phyloP scores from a whole-genome alignment of 2,113 vertebrate genomes.

The Colaptes auratus region DNA sequence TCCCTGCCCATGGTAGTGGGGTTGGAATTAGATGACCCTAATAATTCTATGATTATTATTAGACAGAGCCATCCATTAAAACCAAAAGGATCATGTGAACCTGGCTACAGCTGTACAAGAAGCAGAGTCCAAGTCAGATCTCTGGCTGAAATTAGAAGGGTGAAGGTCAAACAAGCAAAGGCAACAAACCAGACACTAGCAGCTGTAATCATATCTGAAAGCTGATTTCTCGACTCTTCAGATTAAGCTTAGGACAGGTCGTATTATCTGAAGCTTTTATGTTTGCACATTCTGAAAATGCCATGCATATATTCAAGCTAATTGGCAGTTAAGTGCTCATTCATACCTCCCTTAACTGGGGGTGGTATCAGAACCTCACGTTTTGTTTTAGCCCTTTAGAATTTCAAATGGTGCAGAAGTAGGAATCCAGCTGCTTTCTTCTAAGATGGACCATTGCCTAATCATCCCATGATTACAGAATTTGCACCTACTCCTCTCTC shows the following conservation, averaged over 20 bases:
- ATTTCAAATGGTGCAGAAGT: slow-evolving; percentile 4
- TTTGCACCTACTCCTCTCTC: background rate
- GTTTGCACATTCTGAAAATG: slow-evolving; percentile 34
- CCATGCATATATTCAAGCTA: background rate
- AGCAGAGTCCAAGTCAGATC: slow-evolving; percentile 38
- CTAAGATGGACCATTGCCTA: background rate
- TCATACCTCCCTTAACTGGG: background rate
- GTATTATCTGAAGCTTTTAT: slow-evolving; percentile 31
- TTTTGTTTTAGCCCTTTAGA: background rate
- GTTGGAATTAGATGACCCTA: too few relatives aligned
- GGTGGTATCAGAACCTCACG: background rate
- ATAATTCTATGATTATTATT: background rate
- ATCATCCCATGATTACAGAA: background rate
- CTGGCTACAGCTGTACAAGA: slow-evolving; percentile 30
- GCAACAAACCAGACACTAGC: slow-evolving; percentile 37
- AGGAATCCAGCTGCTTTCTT: background rate
- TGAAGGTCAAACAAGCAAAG: slow-evolving; percentile 61
- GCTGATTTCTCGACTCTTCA: slow-evolving; percentile 21
- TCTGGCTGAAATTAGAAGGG: slow-evolving; percentile 59
- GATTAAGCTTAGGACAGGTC: slow-evolving; percentile 4
- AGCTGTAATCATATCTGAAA: slow-evolving; percentile 4
- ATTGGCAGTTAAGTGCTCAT: slow-evolving; percentile 14
- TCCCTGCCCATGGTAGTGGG: too few relatives aligned
- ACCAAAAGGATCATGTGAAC: slow-evolving; percentile 37
- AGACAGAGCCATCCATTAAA: slow-evolving; percentile 2